Conservation (phyloP, 2,113 vertebrate genomes). For the Nothoprocta perdicaria region DNA sequence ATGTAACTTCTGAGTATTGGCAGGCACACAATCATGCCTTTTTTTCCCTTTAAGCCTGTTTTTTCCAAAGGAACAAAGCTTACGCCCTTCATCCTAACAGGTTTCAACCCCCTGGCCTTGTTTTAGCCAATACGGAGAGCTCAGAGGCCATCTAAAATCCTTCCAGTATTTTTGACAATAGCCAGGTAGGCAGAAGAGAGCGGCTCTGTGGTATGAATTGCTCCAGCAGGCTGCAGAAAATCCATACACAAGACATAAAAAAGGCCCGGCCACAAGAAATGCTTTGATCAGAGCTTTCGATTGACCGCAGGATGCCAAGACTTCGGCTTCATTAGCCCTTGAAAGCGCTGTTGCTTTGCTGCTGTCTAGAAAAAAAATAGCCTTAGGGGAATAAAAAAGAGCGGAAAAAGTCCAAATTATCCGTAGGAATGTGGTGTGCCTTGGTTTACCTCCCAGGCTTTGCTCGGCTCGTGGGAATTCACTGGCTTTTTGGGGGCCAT, state of each 20-base stretch:
- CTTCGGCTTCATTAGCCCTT: background rate
- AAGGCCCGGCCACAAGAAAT: background rate
- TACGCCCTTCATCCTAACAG: background rate
- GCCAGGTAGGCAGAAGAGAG: background rate
- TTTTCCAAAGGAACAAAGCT: background rate
- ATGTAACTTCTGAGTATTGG: slow-evolving; percentile 11
- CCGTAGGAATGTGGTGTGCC: background rate
- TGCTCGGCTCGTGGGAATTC: background rate
- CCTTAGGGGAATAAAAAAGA: too few species aligned
- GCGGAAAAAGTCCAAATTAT: background rate
- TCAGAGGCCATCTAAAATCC: background rate
- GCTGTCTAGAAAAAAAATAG: background rate
- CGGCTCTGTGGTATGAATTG: background rate
- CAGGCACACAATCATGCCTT: background rate
- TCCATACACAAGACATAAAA: background rate
- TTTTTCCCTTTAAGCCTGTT: background rate
- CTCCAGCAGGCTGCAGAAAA: rapidly evolving
- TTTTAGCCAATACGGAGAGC: background rate
- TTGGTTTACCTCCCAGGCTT: background rate
- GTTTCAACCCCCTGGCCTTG: background rate
- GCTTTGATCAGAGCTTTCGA: background rate
- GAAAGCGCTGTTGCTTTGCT: background rate
- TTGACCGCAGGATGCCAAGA: background rate
- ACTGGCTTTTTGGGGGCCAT: too few species aligned
- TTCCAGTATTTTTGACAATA: background rate